Conservation (phyloP, 92 coral and sea anemone species). For the Zoanthus solanderi region DNA sequence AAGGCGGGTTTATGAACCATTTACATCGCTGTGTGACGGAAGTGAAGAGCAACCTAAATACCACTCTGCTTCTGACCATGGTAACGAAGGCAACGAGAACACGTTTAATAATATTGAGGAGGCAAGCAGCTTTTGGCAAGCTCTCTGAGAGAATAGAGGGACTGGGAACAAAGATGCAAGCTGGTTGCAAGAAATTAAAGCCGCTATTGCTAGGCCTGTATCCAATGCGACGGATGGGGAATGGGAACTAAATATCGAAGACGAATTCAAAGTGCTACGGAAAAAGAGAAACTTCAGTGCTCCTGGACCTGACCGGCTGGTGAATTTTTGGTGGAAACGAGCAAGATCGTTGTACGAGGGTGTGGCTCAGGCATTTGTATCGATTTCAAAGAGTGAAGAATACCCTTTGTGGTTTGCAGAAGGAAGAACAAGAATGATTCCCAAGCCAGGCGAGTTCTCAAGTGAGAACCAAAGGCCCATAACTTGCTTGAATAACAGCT, state of each 20-base stretch:
- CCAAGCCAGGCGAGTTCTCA: background rate
- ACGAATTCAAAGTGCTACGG: background rate
- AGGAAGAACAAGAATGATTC: background rate
- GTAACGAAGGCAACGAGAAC: too few relatives aligned
- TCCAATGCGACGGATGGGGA: background rate
- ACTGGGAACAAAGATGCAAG: background rate
- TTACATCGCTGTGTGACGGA: too few relatives aligned
- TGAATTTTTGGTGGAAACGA: background rate
- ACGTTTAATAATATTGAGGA: too few relatives aligned
- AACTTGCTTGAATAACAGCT: conserved; percentile 65
- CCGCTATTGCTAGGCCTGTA: too few relatives aligned
- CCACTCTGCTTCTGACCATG: too few relatives aligned
- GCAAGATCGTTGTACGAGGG: background rate
- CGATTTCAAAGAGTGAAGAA: background rate
- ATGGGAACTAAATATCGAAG: background rate
- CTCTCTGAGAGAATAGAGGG: background rate
- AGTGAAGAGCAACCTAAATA: too few relatives aligned
- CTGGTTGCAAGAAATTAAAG: background rate
- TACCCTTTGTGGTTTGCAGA: background rate
- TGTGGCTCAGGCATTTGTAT: background rate
- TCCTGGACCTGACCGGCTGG: background rate
- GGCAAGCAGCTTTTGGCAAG: too few relatives aligned
- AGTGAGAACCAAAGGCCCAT: conserved; percentile 75
- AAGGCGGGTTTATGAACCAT: too few relatives aligned
- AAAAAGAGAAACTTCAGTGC: too few relatives aligned